These are phyloP conservation scores for Mohoua ochrocephala DNA, from an alignment of 2,113 vertebrate genomes.

Conservation along the genomic window DNA sequence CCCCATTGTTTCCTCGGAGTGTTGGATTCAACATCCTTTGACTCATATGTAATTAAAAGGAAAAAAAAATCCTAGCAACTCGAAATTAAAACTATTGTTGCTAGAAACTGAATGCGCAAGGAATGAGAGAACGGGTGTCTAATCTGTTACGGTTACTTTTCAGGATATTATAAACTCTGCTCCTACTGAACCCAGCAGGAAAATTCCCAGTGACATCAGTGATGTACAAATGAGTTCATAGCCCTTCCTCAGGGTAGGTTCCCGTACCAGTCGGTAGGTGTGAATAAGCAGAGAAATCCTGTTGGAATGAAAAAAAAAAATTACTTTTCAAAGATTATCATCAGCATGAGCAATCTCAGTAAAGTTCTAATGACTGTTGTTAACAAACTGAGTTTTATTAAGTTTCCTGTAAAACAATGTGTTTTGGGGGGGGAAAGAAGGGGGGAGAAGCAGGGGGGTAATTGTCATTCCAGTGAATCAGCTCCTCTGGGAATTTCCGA, in stretches of 20 bases:
- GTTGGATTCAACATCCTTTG: conserved; percentile 35
- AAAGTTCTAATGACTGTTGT: conserved; percentile 36
- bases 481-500: conserved; percentile 60
- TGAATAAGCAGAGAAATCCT: conserved; percentile 23
- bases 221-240: background rate
- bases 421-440: background rate
- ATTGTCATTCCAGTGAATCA: conserved; percentile 60
- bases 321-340: background rate
- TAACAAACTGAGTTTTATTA: conserved; percentile 41
- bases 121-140: background rate
- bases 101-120: background rate
- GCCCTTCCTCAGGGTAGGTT: background rate
- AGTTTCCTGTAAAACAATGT: conserved; percentile 56
- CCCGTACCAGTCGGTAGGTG: background rate
- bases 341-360: conserved; percentile 12
- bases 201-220: conserved; percentile 31
- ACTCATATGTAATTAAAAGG: conserved; percentile 32
- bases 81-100: conserved; percentile 13
- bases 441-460: background rate
- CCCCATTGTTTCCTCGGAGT: conserved; percentile 31
- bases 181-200: background rate
- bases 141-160: conserved; percentile 5
- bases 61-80: background rate
- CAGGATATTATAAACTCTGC: background rate
- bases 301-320: background rate